phyloP scores from a whole-genome alignment of 2,797 vertebrate genomes.

The Loris lydekkerianus region DNA sequence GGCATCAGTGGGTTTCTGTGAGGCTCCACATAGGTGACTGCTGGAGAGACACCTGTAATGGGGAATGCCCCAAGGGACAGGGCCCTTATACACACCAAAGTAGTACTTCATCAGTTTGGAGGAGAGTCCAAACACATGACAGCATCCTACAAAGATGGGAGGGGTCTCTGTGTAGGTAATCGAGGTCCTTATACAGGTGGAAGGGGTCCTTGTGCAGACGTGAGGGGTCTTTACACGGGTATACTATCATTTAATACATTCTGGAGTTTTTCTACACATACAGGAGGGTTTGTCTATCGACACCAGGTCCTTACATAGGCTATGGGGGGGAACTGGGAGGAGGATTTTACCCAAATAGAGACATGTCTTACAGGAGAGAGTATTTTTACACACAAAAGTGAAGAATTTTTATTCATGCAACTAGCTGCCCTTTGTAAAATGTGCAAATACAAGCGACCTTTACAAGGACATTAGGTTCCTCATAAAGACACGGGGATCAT shows the following conservation, averaged over 20 bases:
- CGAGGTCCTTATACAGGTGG: background rate
- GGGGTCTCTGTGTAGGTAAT: background rate
- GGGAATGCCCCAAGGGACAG: background rate
- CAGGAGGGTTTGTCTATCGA: background rate
- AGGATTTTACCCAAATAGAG: background rate
- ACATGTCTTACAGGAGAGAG: background rate
- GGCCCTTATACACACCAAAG: accelerated
- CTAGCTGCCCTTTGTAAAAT: background rate
- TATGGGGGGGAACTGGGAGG: background rate
- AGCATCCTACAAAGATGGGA: background rate
- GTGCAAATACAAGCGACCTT: background rate
- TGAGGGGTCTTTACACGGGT: accelerated
- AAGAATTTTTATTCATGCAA: background rate
- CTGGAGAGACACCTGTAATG: background rate
- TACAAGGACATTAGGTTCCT: background rate
- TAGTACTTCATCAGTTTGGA: background rate
- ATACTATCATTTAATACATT: background rate
- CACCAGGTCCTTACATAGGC: background rate
- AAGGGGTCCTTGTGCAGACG: background rate
- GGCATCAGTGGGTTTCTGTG: background rate
- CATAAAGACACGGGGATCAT: background rate
- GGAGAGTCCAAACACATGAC: background rate
- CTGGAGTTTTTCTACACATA: background rate
- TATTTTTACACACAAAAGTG: background rate
- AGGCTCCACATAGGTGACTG: background rate